Evolutionary conservation across 2,888 invertebrate genomes (phyloP).

Genomic region (Amblyteles armatorius): DNA sequence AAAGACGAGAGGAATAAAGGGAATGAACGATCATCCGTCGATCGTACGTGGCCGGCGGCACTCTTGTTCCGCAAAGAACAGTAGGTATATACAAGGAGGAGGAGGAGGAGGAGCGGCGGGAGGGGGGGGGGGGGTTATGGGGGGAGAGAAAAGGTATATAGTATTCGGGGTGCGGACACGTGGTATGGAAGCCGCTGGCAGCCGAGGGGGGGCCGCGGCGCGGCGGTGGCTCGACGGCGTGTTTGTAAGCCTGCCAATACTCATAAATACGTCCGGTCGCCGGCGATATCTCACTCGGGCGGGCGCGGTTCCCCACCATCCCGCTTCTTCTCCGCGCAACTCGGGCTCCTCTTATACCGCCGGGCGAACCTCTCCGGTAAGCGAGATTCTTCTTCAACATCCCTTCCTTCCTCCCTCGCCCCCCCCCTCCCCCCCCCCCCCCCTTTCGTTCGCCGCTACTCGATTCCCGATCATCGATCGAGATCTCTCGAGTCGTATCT

Average conservation of each 20-base stretch:
- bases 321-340: conserved; percentile 20
- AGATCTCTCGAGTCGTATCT: conserved; percentile 33
- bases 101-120: neutral
- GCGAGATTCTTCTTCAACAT: conserved; percentile 30
- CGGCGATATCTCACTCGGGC: conserved; percentile 68
- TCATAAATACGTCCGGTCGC: conserved; percentile 71
- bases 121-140: neutral
- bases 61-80: conserved; percentile 60
- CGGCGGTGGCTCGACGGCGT: conserved; percentile 67
- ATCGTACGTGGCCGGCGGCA: conserved; percentile 61
- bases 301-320: conserved; percentile 59
- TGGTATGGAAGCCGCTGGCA: conserved; percentile 57
- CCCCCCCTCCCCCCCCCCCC: conserved; percentile 5
- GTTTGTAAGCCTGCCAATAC: conserved; percentile 71
- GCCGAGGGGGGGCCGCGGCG: conserved; percentile 26
- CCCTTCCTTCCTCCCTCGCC: conserved; percentile 1
- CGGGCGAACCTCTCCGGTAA: conserved; percentile 8
- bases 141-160: conserved; percentile 22
- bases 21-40: conserved; percentile 60
- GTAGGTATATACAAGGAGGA: conserved; percentile 37
- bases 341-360: conserved; percentile 21
- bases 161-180: conserved; percentile 51
- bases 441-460: conserved; percentile 33
- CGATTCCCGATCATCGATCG: conserved; percentile 39
- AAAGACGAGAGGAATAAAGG: conserved; percentile 18